phyloP scores from a whole-genome alignment of 2,113 vertebrate genomes.

The Petroica traversi region DNA sequence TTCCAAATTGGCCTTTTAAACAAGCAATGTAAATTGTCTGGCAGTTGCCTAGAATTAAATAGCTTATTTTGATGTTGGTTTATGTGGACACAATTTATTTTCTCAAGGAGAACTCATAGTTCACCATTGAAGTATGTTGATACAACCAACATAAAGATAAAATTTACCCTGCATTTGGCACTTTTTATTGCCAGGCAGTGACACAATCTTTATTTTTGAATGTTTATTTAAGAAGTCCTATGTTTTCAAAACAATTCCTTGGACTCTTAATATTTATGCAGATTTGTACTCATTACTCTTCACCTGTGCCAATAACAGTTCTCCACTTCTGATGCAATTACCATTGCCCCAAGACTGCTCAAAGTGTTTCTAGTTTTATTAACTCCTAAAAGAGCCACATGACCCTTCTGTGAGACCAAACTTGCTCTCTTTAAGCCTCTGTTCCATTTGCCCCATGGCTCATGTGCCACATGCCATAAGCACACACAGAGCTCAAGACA shows the following conservation, averaged over 20 bases:
- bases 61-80: background rate
- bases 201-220: background rate
- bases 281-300: background rate
- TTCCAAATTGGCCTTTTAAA: background rate
- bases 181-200: background rate
- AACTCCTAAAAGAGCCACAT: background rate
- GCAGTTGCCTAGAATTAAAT: background rate
- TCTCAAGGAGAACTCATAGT: background rate
- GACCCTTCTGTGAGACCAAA: background rate
- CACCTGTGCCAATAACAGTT: background rate
- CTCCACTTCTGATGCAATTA: background rate
- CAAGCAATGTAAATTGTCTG: background rate
- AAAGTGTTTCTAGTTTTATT: background rate
- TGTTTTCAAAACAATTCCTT: conserved; percentile 29
- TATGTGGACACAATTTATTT: background rate
- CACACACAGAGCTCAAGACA: background rate
- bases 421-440: accelerated
- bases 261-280: background rate
- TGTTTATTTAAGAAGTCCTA: background rate
- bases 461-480: background rate
- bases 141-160: conserved; percentile 14
- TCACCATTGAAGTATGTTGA: background rate
- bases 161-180: background rate
- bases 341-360: background rate
- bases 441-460: background rate